phyloP scores from a whole-genome alignment of 1,140 invertebrate species.

The Drosophila yakuba region DNA sequence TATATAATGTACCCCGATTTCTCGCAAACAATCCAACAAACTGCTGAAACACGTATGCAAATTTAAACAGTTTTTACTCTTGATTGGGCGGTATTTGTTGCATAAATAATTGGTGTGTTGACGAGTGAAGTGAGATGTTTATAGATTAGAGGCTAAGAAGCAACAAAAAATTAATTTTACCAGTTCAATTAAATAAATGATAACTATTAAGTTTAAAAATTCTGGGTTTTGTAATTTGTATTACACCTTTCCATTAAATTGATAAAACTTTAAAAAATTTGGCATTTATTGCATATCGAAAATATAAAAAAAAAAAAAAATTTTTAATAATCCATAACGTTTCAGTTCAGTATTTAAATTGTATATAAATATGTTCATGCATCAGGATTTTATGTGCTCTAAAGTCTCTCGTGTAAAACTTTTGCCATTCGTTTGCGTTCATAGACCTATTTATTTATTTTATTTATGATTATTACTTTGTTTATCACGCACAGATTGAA shows the following conservation, averaged over 20 bases:
- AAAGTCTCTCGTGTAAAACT: slow-evolving; percentile 37
- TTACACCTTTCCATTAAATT: too few relatives aligned
- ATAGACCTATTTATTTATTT: slow-evolving; percentile 55
- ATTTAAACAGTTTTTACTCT: slow-evolving; percentile 15
- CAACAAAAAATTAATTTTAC: background rate
- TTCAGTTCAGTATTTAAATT: slow-evolving; percentile 20
- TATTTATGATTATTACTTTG: slow-evolving; percentile 66
- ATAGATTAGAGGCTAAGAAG: background rate
- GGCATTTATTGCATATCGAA: too few relatives aligned
- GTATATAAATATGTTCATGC: slow-evolving; percentile 11
- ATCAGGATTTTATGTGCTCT: slow-evolving; percentile 34
- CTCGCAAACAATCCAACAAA: slow-evolving; percentile 17
- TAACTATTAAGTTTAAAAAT: too few relatives aligned
- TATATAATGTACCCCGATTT: slow-evolving; percentile 22
- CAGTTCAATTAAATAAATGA: too few relatives aligned
- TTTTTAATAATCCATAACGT: slow-evolving; percentile 6
- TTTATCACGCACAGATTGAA: slow-evolving; percentile 54
- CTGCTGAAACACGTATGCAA: slow-evolving; percentile 26
- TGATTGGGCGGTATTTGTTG: background rate
- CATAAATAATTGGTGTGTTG: slow-evolving; percentile 1
- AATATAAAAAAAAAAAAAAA: background rate
- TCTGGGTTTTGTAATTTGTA: too few relatives aligned
- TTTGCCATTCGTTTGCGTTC: slow-evolving; percentile 51
- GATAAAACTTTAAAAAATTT: too few relatives aligned
- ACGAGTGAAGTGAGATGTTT: background rate